Base-by-base conservation (phyloP, 2,888 invertebrate genomes). In the Ganaspis brasiliensis region DNA sequence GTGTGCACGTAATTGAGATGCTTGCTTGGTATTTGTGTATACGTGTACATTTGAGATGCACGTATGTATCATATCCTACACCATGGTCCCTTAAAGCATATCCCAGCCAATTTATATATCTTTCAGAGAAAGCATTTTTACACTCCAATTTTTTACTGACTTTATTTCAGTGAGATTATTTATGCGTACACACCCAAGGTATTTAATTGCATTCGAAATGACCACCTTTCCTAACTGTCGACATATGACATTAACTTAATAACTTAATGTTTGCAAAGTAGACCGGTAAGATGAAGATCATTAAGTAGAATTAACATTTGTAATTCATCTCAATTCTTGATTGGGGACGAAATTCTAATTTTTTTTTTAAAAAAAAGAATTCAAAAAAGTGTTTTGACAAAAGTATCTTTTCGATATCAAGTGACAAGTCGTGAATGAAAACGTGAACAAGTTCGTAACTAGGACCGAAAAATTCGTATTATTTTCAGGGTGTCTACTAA, bases 1-100 rank as follows among this genome's bases (percentile, higher is more conserved):
- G 67, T 76, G 74, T 56, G 61, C 70, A 67, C 49, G 77, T 78
- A 78, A 81, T 78, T 79, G 77, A 79, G 81, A 79, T 78, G 76
- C 78, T 78, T 76, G 75, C 77, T 76, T 73, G 57, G 49, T 63
- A 52, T 52, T 59, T 72, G 74, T 75, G 74, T 21, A 26, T 31
- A 57, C 3, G 10, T 63, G 16, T 63, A 19, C 12, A 21, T 40
- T 14, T 45, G 2, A 14, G 45, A 21, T 63, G 21, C 63, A 40
- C 63, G n/a, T n/a, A 63, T 21, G 6, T 35, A 35, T 16, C 10
- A 61, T 35, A 35, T n/a, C 19, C 8, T 61, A 19, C 31, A 31
- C 31, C 26, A 26, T 35, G 35, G 37, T 19, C 16, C 40, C 67
- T 67, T 21, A 10, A 63, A 35, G 35, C 5, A 9, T 21, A 19